These are phyloP conservation scores for Penaeus japonicus DNA, from an alignment of 1,140 invertebrate species.

Conservation along the genomic window DNA sequence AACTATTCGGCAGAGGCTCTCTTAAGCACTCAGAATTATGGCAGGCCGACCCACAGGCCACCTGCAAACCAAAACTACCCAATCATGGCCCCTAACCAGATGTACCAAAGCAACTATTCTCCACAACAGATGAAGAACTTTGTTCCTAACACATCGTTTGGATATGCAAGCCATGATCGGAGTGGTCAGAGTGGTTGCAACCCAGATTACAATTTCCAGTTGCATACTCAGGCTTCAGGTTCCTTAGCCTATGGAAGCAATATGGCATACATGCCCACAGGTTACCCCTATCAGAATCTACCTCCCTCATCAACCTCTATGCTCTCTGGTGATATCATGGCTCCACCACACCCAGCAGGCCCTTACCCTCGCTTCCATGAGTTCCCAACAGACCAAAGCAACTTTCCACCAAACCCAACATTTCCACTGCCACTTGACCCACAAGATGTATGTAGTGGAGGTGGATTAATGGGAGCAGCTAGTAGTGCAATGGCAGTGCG, in stretches of 20 bases:
- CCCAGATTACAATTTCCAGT: slow-evolving; percentile 58
- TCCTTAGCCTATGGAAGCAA: slow-evolving; percentile 55
- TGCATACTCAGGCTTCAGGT: slow-evolving; percentile 55
- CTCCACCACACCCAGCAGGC: slow-evolving; percentile 53
- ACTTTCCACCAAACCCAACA: slow-evolving; percentile 56
- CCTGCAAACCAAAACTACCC: slow-evolving; percentile 57
- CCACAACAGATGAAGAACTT: slow-evolving; percentile 59
- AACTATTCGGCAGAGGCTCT: slow-evolving; percentile 58
- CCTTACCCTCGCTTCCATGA: slow-evolving; percentile 58
- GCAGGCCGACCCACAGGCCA: slow-evolving; percentile 43
- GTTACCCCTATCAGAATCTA: slow-evolving; percentile 58
- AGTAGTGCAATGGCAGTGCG: slow-evolving; percentile 36
- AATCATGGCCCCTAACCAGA: slow-evolving; percentile 57
- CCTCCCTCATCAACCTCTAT: slow-evolving; percentile 56
- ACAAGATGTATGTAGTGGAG: slow-evolving; percentile 56
- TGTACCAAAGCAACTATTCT: slow-evolving; percentile 56
- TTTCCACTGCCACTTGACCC: slow-evolving; percentile 56
- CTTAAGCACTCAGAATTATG: slow-evolving; percentile 57
- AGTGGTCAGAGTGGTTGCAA: slow-evolving; percentile 52
- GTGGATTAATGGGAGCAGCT: slow-evolving; percentile 33
- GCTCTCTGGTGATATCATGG: slow-evolving; percentile 57
- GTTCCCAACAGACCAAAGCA: slow-evolving; percentile 56
- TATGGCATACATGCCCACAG: slow-evolving; percentile 58
- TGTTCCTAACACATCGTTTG: slow-evolving; percentile 57
- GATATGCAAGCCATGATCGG: slow-evolving; percentile 48